A percentile compares a stretch with the other conserved stretches of the same genome.
phyloP scores from a whole-genome alignment of 2,797 vertebrate genomes.

The Valencia hispanica region DNA sequence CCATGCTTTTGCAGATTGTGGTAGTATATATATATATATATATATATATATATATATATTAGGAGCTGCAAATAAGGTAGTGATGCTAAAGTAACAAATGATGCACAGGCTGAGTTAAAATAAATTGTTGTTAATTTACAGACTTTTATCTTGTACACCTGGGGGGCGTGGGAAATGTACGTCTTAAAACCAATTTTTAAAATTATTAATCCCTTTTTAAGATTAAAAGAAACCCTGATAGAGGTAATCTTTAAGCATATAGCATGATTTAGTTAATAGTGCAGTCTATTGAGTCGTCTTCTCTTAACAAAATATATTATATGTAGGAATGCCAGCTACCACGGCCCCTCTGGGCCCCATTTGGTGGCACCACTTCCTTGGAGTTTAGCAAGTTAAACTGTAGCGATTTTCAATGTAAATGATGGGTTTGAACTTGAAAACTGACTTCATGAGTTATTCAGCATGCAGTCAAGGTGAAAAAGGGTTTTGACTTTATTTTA shows the following conservation, averaged over 20 bases:
- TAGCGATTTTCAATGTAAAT: background rate
- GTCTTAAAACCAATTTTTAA: too few species aligned
- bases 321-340: background rate
- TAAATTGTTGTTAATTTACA: too few species aligned
- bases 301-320: background rate
- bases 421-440: conserved; percentile 22
- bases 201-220: too few species aligned
- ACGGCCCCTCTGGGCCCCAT: background rate
- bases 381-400: conserved; percentile 8
- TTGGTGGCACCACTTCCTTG: background rate
- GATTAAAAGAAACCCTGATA: background rate
- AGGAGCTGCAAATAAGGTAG: background rate
- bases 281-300: background rate
- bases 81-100: too few species aligned
- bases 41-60: too few species aligned
- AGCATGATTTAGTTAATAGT: too few species aligned
- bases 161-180: background rate
- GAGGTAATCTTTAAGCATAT: background rate
- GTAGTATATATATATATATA: too few species aligned
- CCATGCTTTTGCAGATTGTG: background rate
- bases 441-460: conserved; percentile 1
- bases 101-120: too few species aligned
- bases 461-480: conserved; percentile 9
- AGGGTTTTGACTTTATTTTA: conserved; percentile 38
- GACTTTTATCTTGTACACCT: background rate